These are phyloP conservation scores for Diogma glabrata DNA, from an alignment of 2,888 invertebrate genomes.

Conservation along the genomic window DNA sequence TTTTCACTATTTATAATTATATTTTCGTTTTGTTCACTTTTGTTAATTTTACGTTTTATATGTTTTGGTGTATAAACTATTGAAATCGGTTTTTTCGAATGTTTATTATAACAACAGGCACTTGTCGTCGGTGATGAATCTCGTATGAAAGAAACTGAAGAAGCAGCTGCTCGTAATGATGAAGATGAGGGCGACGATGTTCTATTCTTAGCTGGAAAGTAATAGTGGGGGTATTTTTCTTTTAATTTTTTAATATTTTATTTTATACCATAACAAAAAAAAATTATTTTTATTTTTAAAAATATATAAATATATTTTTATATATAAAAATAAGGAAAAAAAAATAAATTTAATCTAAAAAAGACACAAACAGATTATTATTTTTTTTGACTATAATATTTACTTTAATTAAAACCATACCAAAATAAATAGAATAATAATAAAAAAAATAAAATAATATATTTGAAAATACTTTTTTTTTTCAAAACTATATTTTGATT, in stretches of 20 bases:
- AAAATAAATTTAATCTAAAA: too few relatives aligned
- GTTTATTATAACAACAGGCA: constrained; percentile 1
- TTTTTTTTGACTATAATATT: too few relatives aligned
- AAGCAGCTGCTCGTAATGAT: constrained; percentile 14
- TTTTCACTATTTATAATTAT: not conserved
- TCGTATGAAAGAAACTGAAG: not conserved
- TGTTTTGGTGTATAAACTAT: constrained; percentile 2
- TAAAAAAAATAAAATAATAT: too few relatives aligned
- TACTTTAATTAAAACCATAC: too few relatives aligned
- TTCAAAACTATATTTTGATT: too few relatives aligned
- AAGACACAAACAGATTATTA: too few relatives aligned
- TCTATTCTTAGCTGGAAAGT: constrained; percentile 22
- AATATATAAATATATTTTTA: too few relatives aligned
- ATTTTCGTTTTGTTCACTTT: not conserved
- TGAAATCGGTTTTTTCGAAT: not conserved
- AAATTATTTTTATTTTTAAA: too few relatives aligned
- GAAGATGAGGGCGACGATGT: constrained; percentile 17
- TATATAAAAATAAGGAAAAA: too few relatives aligned
- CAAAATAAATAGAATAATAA: too few relatives aligned
- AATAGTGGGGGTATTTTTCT: constrained; percentile 11
- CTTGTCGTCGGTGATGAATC: constrained; percentile 5
- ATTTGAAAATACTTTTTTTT: too few relatives aligned
- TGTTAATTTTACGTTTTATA: constrained; percentile 1
- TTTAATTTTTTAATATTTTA: not conserved
- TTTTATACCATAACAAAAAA: not conserved